phyloP scores from a whole-genome alignment of 1,140 invertebrate genomes.

The Lanistes nyassanus region DNA sequence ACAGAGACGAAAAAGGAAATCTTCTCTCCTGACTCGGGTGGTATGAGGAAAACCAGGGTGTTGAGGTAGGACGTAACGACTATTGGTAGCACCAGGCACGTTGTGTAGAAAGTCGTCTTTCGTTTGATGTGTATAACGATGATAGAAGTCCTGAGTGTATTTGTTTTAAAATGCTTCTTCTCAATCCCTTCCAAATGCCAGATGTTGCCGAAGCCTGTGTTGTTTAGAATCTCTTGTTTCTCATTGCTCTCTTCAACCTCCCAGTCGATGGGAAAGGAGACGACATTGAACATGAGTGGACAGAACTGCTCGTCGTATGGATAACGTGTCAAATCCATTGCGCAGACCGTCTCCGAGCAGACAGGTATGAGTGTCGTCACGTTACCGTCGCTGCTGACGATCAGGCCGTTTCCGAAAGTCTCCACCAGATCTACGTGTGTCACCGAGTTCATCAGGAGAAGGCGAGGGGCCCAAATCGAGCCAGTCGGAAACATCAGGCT shows the following conservation, averaged over 20 bases:
- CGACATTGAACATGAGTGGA: slow-evolving; percentile 26
- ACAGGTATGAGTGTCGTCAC: not conserved
- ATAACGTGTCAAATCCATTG: slow-evolving; percentile 38
- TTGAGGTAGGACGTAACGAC: slow-evolving; percentile 29
- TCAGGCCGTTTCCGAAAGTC: not conserved
- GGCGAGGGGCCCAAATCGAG: slow-evolving; percentile 36
- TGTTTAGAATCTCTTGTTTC: not conserved
- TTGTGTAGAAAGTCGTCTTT: slow-evolving; percentile 27
- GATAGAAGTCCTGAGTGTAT: not conserved
- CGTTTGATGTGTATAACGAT: slow-evolving; percentile 3
- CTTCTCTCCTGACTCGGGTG: slow-evolving; percentile 34
- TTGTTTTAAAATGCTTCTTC: not conserved
- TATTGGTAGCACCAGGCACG: slow-evolving; percentile 34
- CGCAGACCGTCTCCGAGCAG: slow-evolving; percentile 84
- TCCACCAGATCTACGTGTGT: slow-evolving; percentile 14
- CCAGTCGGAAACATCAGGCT: slow-evolving; percentile 22
- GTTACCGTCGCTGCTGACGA: not conserved
- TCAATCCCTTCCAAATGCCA: slow-evolving; percentile 66
- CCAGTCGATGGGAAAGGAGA: not conserved
- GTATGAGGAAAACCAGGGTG: slow-evolving; percentile 34
- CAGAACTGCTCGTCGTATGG: slow-evolving; percentile 48
- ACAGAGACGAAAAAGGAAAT: slow-evolving; percentile 36
- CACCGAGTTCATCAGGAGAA: slow-evolving; percentile 32
- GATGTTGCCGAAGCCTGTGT: slow-evolving; percentile 29
- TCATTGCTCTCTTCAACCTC: not conserved